Conservation (phyloP, 2,797 vertebrate species). For the Pogoniulus pusillus region DNA sequence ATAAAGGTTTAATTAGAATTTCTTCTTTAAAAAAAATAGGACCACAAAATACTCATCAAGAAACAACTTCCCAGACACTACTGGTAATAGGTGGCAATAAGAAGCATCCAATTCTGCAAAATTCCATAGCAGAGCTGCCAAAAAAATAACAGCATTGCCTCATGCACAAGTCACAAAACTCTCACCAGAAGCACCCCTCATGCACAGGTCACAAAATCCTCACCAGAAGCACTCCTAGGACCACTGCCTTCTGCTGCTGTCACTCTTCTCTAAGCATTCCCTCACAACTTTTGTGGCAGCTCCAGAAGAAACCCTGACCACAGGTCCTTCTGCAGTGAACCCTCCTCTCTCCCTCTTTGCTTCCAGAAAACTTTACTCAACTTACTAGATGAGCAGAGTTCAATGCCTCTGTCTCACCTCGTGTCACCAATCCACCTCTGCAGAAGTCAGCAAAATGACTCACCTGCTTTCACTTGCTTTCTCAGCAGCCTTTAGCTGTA, state of each 20-base stretch:
- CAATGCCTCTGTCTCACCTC: background rate
- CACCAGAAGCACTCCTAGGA: background rate
- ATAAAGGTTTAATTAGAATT: background rate
- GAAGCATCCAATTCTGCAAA: background rate
- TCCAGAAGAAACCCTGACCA: background rate
- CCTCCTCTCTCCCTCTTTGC: fast-evolving
- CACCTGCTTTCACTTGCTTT: fast-evolving
- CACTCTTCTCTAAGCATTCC: background rate
- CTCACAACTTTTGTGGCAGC: background rate
- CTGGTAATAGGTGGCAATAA: background rate
- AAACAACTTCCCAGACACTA: background rate
- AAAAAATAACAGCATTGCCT: background rate
- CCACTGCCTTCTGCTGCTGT: background rate
- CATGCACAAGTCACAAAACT: background rate
- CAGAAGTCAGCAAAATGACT: background rate
- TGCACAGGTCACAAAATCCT: background rate
- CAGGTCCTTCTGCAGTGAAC: background rate
- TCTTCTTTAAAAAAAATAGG: background rate
- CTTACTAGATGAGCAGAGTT: background rate
- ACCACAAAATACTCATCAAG: background rate
- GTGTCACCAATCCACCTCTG: background rate
- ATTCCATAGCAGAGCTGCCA: background rate
- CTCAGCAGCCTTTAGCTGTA: background rate
- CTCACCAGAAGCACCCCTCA: too few species aligned
- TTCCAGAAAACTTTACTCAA: background rate